Base-by-base conservation (phyloP, 2,888 invertebrate genomes). In the Temnothorax ravouxi region DNA sequence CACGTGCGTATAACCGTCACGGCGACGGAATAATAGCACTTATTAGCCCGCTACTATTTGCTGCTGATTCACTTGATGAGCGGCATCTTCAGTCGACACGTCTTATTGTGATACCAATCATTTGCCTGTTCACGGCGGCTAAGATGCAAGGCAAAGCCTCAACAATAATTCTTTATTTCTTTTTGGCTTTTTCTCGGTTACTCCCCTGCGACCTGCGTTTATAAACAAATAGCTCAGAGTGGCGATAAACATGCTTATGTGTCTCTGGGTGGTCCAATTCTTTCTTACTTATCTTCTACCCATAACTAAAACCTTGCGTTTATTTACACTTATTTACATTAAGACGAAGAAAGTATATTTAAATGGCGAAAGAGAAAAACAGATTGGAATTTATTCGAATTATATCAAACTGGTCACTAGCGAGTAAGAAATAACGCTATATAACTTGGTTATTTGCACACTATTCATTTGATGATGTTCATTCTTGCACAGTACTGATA, bases 41-140 rank as follows among this genome's bases (percentile, higher is more conserved):
- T 92, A 91, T 91, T 91, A 91, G 89, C 87, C 75, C 85, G 92
- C 92, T 91, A 92, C 92, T 91, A 92, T 92, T 94, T 92, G 91
- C 91, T 89, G 86, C 82, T 89, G 91, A 93, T 93, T 94, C 93
- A 93, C 88, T 90, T 93, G 93, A 93, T 92, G 93, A 93, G 92
- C 88, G 86, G 83, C 87, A 90, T 90, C 90, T 87, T 89, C 81
- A 79, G 41, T 54, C 84, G 90, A 90, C 88, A 88, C 74, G 79
- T 71, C 64, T 69, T 80, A 86, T 89, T 88, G 89, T 87, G 86
- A 56, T 69, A 82, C 82, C 87, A 89, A 86, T 90, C 90, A 90
- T 88, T 89, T 85, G 90, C 76, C 85, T 85, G 62, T 84, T 84
- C 84, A 29, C 81, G 84, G 84, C 86, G 84, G 86, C 84, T 47